Evolutionary conservation across 2,113 vertebrate genomes (phyloP).

Genomic region (Mesocricetus auratus): DNA sequence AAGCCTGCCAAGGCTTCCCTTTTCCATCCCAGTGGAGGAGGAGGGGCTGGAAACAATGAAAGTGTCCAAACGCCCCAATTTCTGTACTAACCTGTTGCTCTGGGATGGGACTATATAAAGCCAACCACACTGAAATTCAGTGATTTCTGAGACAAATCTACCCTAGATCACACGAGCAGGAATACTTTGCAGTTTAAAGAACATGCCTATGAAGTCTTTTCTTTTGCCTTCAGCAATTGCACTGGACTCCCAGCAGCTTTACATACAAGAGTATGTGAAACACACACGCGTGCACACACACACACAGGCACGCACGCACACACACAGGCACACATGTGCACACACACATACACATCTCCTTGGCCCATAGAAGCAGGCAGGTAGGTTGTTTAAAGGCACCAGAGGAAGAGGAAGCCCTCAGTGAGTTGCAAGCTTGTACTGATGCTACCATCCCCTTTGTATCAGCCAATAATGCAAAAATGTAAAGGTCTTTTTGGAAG

Average conservation of each 20-base stretch:
- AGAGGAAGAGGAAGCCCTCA: too few species aligned
- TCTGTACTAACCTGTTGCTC: neutral
- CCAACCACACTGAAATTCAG: neutral
- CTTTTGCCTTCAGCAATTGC: slow-evolving; percentile 14
- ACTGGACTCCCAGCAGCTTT: neutral
- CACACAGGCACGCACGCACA: neutral
- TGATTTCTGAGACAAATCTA: neutral
- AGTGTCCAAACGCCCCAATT: neutral
- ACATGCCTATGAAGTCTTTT: neutral
- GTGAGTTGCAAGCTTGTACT: neutral
- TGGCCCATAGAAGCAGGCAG: neutral
- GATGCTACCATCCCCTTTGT: neutral
- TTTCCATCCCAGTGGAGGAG: neutral
- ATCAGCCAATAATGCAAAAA: neutral
- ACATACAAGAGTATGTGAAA: neutral
- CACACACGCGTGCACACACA: too few species aligned
- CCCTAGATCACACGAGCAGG: neutral
- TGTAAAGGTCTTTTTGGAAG: neutral
- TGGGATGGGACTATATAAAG: neutral
- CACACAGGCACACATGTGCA: neutral
- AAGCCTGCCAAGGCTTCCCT: neutral
- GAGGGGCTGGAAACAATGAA: neutral
- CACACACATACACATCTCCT: neutral
- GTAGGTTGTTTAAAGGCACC: neutral
- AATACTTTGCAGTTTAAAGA: neutral